Base-by-base conservation (phyloP, 2,888 invertebrate genomes). In the Anoplius nigerrimus region DNA sequence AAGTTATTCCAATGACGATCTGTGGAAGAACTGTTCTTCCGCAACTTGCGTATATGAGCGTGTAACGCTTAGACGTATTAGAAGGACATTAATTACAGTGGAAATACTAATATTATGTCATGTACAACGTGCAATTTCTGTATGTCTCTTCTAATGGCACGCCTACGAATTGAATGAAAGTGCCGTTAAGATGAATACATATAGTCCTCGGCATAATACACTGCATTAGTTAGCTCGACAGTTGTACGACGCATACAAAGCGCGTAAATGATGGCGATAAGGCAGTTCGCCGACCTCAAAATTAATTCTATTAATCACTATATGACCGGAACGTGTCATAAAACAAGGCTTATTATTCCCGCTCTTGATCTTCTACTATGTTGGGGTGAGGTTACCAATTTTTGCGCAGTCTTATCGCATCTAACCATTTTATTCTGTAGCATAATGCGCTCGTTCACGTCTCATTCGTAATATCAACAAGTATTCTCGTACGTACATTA, bases 101-200 rank as follows among this genome's bases (percentile, higher is more conserved):
- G 69, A 66, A 66, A 68, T 80, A 69, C 78, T 69, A 78, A 78
- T 77, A 77, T 72, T 63, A 69, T 77, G 71, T 74, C 71, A 64
- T 65, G 66, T 74, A 70, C 66, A 61, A 58, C 77, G 69, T 77
- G 70, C 71, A 74, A 80, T 77, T 74, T 77, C 77, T 68, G 65
- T 63, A 59, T 66, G 74, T 76, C 65, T 64, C 64, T 48, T 76
- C 71, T 76, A 78, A 78, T 78, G 69, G 62, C 51, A 61, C 66
- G 59, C 66, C 76, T 76, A 77, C 69, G 72, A 69, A 79, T 81
- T 76, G 72, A 79, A 79, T 81, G 79, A 74, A 79, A 81, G 81
- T 79, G 79, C 76, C 76, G 81, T 81, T 81, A 76, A 79, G 72
- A 81, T 68, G 74, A 66, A 79, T 76, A 79, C 69, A 68, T 72